Conservation (phyloP, 2,797 vertebrate species). For the Mormyrus hasselquistii region DNA sequence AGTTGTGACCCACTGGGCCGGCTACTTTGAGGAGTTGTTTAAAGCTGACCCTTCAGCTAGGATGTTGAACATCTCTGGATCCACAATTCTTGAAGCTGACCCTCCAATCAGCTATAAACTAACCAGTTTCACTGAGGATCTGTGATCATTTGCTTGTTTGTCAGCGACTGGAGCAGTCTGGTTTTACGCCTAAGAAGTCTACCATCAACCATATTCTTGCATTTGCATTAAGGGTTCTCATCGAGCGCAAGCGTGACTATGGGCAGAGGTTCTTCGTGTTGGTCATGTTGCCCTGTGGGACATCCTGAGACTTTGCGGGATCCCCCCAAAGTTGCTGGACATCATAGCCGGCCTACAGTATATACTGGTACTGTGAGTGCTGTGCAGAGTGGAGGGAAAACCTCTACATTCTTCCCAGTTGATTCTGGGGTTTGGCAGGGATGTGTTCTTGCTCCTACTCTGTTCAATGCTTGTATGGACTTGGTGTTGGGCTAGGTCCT, state of each 20-base stretch:
- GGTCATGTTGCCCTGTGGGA: background rate
- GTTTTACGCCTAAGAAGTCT: background rate
- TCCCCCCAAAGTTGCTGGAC: background rate
- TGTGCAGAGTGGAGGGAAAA: background rate
- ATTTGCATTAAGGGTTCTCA: background rate
- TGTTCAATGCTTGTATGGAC: background rate
- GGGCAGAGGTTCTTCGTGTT: background rate
- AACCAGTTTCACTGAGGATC: background rate
- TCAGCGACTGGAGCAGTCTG: background rate
- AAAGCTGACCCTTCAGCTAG: background rate
- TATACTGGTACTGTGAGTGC: background rate
- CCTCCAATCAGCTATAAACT: background rate
- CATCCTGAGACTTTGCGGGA: background rate
- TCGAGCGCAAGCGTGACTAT: background rate
- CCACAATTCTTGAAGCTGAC: background rate
- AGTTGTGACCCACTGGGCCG: no score
- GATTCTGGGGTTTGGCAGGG: background rate
- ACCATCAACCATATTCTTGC: background rate
- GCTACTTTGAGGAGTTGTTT: no score
- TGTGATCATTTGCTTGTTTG: background rate
- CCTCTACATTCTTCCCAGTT: background rate
- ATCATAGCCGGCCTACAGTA: background rate
- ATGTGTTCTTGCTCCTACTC: background rate
- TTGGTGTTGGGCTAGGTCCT: background rate
- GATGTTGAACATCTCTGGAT: background rate